Evolutionary conservation across 2,113 vertebrate species (phyloP), one percentile per base, ranked within the genome.

Genomic region (Corythornis cristatus): DNA sequence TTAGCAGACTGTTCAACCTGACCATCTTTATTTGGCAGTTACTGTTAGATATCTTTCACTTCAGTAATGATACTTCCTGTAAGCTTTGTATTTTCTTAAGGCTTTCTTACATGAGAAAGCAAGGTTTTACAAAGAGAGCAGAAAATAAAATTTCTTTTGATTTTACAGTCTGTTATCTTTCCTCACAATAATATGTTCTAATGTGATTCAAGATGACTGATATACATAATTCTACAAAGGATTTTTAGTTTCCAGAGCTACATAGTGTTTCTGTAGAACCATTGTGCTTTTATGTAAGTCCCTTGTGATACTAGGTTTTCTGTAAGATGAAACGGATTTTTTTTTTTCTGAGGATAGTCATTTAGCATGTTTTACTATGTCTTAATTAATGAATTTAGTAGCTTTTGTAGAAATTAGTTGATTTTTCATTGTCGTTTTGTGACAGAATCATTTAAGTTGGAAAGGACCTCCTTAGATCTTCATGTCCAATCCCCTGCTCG

Each of bases 171-270:
- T 86, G n/a, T 82, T 92, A 77, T 86, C 56, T 92, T 80, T 90
- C 19, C 60, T 80, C 43, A 86, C 56, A 76, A 58, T 79, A 80
- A 64, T 61, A 26, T 58, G 50, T 83, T 95, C 64, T 88, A 73
- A 83, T 73, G 65, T 70, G 75, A 86, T 88, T 88, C 56, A 70
- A 81, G 85, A 92, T 77, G 68, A 77, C 68, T 83, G 80, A 83
- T 88, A 35, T 29, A 86, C 45, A 15, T 64, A 79, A 76, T 88
- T 90, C 86, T 88, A 42, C 54, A 92, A 43, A 82, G 48, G 42
- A 70, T 86, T 96, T 96, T 92, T 80, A n/a, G 58, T 87, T 89
- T 93, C 84, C 65, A 94, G 90, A 91, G 74, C 42, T 91, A 71
- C 56, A 31, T n/a, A 78, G 25, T 92, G 60, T 90, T 95, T 93